Conservation (phyloP, 2,797 vertebrate genomes). For the Coluber constrictor region DNA sequence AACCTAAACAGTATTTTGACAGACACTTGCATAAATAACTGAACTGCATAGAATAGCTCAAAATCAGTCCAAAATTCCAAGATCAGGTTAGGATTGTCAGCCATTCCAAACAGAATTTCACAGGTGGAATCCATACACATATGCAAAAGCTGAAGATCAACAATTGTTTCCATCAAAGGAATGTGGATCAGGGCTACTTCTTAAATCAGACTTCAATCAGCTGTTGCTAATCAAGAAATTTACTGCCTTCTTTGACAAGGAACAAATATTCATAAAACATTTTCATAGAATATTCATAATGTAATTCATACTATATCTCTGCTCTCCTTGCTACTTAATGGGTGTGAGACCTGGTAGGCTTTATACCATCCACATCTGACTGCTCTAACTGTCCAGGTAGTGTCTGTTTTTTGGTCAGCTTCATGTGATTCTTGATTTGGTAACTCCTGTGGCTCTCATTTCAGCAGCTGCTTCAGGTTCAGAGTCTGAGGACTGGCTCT, state of each 20-base stretch:
- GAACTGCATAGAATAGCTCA: neutral
- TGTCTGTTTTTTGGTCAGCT: neutral
- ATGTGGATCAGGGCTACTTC: neutral
- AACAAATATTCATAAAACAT: neutral
- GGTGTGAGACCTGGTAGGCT: neutral
- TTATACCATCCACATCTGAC: neutral
- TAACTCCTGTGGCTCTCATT: neutral
- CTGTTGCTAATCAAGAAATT: neutral
- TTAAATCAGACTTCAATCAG: neutral
- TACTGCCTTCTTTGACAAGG: neutral
- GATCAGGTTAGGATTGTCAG: neutral
- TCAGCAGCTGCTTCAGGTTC: neutral
- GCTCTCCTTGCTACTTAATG: neutral
- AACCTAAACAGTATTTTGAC: neutral
- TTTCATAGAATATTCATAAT: neutral
- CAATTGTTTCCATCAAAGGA: neutral
- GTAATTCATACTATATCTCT: neutral
- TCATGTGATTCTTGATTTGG: neutral
- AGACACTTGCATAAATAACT: neutral
- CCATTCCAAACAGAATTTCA: neutral
- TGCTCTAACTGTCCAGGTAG: neutral
- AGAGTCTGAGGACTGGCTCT: neutral
- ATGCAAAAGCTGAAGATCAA: neutral
- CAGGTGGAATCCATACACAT: neutral
- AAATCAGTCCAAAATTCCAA: neutral